A percentile compares a stretch with the other conserved stretches of the same genome.
These are phyloP conservation scores for Pseudomyrmex gracilis DNA, from an alignment of 1,140 invertebrate genomes.

Conservation along the genomic window DNA sequence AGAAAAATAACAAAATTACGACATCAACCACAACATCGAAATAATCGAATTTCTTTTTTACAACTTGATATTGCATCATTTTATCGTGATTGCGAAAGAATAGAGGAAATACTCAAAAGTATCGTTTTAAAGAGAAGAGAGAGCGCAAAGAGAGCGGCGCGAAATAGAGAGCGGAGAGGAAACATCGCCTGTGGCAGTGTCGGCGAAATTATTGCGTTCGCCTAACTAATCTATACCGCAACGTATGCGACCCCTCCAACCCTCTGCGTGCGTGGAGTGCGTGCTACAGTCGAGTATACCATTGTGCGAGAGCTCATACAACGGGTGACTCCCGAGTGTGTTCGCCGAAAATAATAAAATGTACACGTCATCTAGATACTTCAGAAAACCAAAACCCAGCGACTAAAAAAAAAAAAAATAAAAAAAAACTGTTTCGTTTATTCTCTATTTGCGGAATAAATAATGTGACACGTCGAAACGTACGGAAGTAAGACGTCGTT, in stretches of 20 bases:
- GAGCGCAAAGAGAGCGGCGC: not conserved
- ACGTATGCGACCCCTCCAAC: slow-evolving; percentile 79
- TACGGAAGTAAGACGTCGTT: too few species aligned
- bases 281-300: slow-evolving; percentile 83
- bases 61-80: too few species aligned
- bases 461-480: not conserved
- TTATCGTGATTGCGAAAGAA: too few species aligned
- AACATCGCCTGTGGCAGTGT: slow-evolving; percentile 68
- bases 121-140: not conserved
- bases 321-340: slow-evolving; percentile 74
- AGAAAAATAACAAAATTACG: too few species aligned
- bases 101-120: too few species aligned
- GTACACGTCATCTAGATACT: not conserved
- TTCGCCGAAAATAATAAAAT: slow-evolving; percentile 56
- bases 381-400: too few species aligned
- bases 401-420: not conserved
- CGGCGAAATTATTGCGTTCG: slow-evolving; percentile 82
- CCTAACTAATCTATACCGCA: slow-evolving; percentile 84
- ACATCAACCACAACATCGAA: too few species aligned
- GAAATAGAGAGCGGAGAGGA: slow-evolving; percentile 42
- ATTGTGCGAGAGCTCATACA: slow-evolving; percentile 77
- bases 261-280: slow-evolving; percentile 76
- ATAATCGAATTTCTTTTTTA: too few species aligned
- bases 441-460: not conserved
- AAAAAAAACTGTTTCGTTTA: not conserved